Evolutionary conservation across 2,888 invertebrate species (phyloP), one percentile per base, ranked within the genome.

Genomic region (Trachelus tabidus): DNA sequence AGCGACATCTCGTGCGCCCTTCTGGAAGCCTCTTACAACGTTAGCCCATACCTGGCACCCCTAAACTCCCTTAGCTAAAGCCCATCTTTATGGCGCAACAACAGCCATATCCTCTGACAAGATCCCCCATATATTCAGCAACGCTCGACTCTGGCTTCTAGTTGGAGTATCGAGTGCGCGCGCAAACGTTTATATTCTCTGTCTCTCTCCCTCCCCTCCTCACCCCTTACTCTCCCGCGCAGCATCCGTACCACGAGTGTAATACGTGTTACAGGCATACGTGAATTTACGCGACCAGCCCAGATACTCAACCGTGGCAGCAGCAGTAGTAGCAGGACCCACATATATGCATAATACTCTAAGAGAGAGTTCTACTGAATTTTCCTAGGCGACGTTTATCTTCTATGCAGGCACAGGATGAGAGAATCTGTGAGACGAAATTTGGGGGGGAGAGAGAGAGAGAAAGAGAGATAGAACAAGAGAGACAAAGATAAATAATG

Each of bases 71-170:
- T 9, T 56, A 56, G 56, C 56, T 56, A 56, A 85, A 88, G 86
- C 85, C 83, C 87, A 86, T 88, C 87, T 89, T 89, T 89, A 87
- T 82, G 86, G 84, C 79, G 79, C 79, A 82, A 84, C 40, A 85
- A 86, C 84, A 85, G 83, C 83, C 35, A 35, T 35, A 77, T 79
- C 83, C 77, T 80, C 81, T 76, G 77, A 78, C 79, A 31, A 77
- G 73, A 12, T 35, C 35, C 12, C 76, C 68, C 73, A 77, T 75
- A 73, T 80, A 79, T 82, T 81, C 79, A 79, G 79, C 81, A 79
- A 71, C 78, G 23, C 56, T 56, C 23, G 3, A 56, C 56, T 56
- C 23, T 23, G 56, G 9, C 56, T 56, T 23, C 23, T 23, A 23
- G 56, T 2, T 23, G 9, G 9, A 15, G 56, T 56, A 56, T 56